Evolutionary conservation across 2,797 vertebrate species (phyloP).

Genomic region (Lemur catta): DNA sequence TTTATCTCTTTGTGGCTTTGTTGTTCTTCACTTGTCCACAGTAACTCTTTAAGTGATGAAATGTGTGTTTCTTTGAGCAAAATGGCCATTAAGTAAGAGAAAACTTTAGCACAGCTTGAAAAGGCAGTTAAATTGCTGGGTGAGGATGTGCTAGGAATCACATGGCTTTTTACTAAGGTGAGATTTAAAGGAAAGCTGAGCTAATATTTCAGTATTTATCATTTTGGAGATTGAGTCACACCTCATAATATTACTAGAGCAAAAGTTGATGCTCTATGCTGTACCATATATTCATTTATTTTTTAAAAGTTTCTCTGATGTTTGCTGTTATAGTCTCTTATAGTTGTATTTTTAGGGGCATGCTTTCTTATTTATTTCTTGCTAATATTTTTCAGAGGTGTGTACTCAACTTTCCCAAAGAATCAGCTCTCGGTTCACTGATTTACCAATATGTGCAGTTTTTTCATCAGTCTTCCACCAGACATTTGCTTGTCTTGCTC

Average conservation of each 20-base stretch:
- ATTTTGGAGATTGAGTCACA: not conserved
- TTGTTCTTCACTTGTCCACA: not conserved
- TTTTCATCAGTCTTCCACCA: not conserved
- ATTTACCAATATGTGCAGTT: not conserved
- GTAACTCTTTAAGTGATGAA: not conserved
- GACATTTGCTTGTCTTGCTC: not conserved
- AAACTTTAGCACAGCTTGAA: not conserved
- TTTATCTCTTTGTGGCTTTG: not conserved
- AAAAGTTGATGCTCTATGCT: not conserved
- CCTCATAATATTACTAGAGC: not conserved
- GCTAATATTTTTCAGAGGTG: not conserved
- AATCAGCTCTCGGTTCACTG: not conserved
- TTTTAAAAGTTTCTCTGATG: not conserved
- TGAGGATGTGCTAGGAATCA: not conserved
- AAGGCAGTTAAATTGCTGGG: not conserved
- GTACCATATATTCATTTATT: not conserved
- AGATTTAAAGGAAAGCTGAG: not conserved
- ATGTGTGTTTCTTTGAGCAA: not conserved
- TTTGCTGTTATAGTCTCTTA: not conserved
- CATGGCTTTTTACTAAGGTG: not conserved
- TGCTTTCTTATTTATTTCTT: not conserved
- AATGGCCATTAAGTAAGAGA: not conserved
- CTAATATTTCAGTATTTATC: not conserved
- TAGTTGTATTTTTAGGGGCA: not conserved
- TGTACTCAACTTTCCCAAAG: not conserved